These are phyloP conservation scores for Sinocyclocheilus anshuiensis DNA, from an alignment of 2,113 vertebrate species.

Conservation along the genomic window DNA sequence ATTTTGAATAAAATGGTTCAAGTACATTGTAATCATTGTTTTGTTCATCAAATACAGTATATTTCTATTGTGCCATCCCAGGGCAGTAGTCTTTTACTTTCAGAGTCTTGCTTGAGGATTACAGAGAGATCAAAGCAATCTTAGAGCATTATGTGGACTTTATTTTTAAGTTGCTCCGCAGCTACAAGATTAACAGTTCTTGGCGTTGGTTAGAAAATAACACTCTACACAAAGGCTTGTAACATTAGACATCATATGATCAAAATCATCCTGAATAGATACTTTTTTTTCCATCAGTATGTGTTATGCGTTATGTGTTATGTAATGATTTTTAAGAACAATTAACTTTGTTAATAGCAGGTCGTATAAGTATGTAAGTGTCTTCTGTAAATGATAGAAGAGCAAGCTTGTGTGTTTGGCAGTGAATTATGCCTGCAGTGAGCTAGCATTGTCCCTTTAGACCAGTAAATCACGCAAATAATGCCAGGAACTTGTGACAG, in stretches of 20 bases:
- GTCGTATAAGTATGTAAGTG: background rate
- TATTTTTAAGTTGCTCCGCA: conserved; percentile 4
- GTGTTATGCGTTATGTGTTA: background rate
- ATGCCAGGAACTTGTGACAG: conserved; percentile 60
- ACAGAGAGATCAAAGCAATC: conserved; percentile 36
- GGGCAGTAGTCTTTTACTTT: conserved; percentile 8
- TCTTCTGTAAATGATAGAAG: background rate
- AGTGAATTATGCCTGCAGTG: background rate
- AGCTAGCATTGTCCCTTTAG: conserved; percentile 26
- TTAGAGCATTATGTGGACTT: conserved; percentile 11
- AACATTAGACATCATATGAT: background rate
- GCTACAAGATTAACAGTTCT: conserved; percentile 23
- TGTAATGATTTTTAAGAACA: background rate
- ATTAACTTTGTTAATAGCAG: background rate
- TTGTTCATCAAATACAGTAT: background rate
- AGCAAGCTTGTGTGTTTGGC: background rate
- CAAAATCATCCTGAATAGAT: background rate
- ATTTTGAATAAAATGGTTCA: too few species aligned
- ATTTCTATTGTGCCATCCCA: background rate
- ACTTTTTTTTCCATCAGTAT: background rate
- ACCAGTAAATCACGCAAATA: conserved; percentile 60
- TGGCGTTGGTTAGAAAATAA: background rate
- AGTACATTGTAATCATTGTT: background rate
- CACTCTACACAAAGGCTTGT: conserved; percentile 15
- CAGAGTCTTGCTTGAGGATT: conserved; percentile 23